Evolutionary conservation across 2,797 vertebrate species (phyloP).

Genomic region (Zonotrichia albicollis): DNA sequence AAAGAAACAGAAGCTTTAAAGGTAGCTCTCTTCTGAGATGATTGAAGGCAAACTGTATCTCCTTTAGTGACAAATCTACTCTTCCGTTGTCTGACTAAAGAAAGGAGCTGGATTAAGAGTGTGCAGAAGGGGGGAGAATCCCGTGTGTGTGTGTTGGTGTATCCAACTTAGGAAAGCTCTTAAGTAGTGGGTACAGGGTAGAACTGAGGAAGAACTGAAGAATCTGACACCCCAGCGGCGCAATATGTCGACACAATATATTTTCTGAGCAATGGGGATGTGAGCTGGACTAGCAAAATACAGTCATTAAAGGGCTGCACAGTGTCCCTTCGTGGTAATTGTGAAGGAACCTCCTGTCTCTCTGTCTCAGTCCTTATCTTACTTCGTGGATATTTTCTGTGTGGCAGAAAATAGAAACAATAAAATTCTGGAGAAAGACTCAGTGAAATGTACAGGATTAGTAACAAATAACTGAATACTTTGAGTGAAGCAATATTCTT

Average conservation of each 20-base stretch:
- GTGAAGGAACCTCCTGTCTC: background rate
- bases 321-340: background rate
- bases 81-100: conserved; percentile 22
- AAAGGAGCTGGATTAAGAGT: conserved; percentile 3
- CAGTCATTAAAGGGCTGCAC: background rate
- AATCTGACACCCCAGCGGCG: rapidly evolving
- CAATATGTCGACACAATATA: background rate
- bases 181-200: background rate
- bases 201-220: background rate
- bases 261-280: background rate
- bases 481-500: background rate
- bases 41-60: conserved; percentile 8
- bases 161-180: background rate
- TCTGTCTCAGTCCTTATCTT: background rate
- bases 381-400: background rate
- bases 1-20: conserved; percentile 55
- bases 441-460: background rate
- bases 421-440: background rate
- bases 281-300: background rate
- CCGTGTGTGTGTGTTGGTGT: background rate
- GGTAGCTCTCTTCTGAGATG: conserved; percentile 7
- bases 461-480: background rate
- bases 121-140: background rate
- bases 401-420: background rate
- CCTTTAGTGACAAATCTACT: conserved; percentile 26